Conservation (phyloP, 1,140 invertebrate species). For the Drosophila pandora region DNA sequence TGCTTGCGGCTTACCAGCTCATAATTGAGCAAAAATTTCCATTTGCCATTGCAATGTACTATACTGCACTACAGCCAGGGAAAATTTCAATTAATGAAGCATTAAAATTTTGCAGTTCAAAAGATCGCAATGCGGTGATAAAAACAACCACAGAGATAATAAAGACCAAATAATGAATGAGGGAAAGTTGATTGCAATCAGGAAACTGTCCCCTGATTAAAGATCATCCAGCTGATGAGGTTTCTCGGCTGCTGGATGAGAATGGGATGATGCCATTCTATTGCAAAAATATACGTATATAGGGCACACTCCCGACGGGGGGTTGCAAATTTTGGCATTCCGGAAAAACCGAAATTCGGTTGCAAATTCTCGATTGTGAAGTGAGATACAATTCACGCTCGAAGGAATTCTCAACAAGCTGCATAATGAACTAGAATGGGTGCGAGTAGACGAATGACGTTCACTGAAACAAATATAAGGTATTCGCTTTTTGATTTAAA, state of each 20-base stretch:
- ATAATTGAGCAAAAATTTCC: conserved; percentile 38
- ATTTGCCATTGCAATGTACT: conserved; percentile 26
- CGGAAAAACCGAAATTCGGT: conserved; percentile 43
- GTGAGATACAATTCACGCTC: conserved; percentile 56
- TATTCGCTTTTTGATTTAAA: no score
- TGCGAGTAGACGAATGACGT: conserved; percentile 44
- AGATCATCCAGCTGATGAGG: conserved; percentile 46
- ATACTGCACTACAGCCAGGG: conserved; percentile 4
- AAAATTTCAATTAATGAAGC: conserved; percentile 70
- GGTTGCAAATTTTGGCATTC: conserved; percentile 44
- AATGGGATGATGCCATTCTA: conserved; percentile 18
- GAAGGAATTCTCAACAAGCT: conserved; percentile 54
- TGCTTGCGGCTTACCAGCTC: conserved; percentile 32
- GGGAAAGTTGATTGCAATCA: conserved; percentile 69
- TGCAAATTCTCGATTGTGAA: conserved; percentile 44
- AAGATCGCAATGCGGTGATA: conserved; percentile 54
- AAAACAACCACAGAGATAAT: conserved; percentile 59
- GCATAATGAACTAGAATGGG: conserved; percentile 58
- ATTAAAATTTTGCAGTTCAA: conserved; percentile 58
- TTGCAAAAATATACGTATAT: conserved; percentile 28
- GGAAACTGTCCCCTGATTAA: conserved; percentile 55
- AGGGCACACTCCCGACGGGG: conserved; percentile 37
- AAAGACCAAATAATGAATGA: conserved; percentile 25
- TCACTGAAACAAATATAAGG: conserved; percentile 7
- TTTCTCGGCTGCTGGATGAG: neutral